Evolutionary conservation across 2,113 vertebrate genomes (phyloP).

Genomic region (Cheilinus undulatus): DNA sequence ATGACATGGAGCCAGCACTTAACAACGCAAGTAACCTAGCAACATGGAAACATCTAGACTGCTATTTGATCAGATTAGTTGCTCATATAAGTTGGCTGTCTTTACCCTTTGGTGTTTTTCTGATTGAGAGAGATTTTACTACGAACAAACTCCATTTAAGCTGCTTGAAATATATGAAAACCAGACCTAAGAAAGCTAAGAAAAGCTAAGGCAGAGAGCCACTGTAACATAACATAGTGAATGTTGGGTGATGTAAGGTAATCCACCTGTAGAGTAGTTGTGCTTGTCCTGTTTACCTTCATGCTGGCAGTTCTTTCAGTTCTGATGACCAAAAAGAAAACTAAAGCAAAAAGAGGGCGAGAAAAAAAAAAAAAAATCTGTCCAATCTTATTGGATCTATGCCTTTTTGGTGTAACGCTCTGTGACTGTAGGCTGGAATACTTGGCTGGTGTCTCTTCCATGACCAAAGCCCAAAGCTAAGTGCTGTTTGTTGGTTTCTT

Average conservation of each 20-base stretch:
- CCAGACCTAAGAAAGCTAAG: not conserved
- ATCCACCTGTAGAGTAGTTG: not conserved
- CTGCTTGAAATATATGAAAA: not conserved
- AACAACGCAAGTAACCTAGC: not conserved
- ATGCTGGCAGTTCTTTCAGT: slow-evolving; percentile 33
- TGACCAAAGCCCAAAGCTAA: slow-evolving; percentile 63
- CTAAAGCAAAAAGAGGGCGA: slow-evolving; percentile 11
- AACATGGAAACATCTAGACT: not conserved
- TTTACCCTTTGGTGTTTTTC: not conserved
- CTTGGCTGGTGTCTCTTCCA: slow-evolving; percentile 65
- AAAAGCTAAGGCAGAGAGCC: not conserved
- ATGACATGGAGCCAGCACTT: too few species aligned
- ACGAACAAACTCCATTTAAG: not conserved
- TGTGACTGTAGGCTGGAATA: slow-evolving; percentile 52
- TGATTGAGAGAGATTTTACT: not conserved
- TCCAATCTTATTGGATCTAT: slow-evolving; percentile 63
- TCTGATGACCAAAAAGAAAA: slow-evolving; percentile 37
- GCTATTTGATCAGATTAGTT: not conserved
- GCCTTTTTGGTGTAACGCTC: slow-evolving; percentile 33
- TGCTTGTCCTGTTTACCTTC: slow-evolving; percentile 14
- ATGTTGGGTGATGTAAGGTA: not conserved
- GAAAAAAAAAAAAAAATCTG: slow-evolving; percentile 42
- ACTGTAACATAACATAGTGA: not conserved
- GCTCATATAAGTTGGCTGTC: not conserved
- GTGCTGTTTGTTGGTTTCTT: slow-evolving; percentile 75